These are phyloP conservation scores for Cyprinella venusta DNA, from an alignment of 2,797 vertebrate species.

Conservation along the genomic window DNA sequence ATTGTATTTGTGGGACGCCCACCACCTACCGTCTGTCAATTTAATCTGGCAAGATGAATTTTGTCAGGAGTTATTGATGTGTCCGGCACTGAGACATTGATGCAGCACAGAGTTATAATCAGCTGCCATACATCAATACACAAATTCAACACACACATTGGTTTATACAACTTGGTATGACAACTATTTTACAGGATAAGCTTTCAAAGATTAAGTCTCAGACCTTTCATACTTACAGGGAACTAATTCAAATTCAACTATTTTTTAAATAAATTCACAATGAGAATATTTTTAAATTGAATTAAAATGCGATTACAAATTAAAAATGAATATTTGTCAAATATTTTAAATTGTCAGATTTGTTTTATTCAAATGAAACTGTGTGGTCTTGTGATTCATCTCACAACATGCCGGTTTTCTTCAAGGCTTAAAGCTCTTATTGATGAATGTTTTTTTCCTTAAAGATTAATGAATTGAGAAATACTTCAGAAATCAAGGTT, in stretches of 20 bases:
- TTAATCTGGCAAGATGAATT: constrained; percentile 41
- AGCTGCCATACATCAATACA: constrained; percentile 17
- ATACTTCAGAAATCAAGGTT: neutral
- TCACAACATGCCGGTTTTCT: neutral
- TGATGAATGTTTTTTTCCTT: neutral
- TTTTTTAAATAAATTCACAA: too few species aligned
- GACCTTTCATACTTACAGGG: neutral
- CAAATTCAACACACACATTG: constrained; percentile 5
- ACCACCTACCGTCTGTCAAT: constrained; percentile 20
- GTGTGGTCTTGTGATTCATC: too few species aligned
- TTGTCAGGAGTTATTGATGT: constrained; percentile 38
- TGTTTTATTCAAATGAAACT: neutral
- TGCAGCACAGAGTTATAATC: constrained; percentile 14
- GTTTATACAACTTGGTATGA: too few species aligned
- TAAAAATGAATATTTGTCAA: neutral
- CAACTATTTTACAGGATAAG: neutral
- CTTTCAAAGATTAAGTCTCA: too few species aligned
- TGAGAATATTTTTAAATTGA: neutral
- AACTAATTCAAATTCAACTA: too few species aligned
- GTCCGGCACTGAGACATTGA: constrained; percentile 20
- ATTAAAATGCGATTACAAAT: neutral
- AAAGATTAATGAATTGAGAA: neutral
- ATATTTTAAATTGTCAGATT: neutral
- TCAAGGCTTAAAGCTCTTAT: neutral
- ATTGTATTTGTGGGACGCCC: neutral